These are phyloP conservation scores for Ascidia mentula DNA, from an alignment of 23 tunicate species.

Conservation along the genomic window DNA sequence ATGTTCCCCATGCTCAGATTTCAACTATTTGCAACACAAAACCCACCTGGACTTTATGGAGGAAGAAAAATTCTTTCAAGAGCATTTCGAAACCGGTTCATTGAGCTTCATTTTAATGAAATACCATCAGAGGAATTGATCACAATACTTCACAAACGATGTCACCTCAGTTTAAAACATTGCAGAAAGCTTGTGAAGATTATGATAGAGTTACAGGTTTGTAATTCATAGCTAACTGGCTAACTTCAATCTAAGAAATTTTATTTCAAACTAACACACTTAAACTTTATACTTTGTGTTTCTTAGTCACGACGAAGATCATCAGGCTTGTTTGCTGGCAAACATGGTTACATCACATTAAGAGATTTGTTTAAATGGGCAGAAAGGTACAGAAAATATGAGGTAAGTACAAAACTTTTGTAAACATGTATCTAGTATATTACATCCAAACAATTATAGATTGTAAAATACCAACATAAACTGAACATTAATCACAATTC, in stretches of 20 bases:
- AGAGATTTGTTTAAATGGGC: conserved; percentile 98
- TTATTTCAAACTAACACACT: background rate
- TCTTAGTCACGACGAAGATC: conserved; percentile 53
- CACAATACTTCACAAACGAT: conserved; percentile 65
- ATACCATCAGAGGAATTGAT: conserved; percentile 77
- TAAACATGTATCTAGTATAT: too few species aligned
- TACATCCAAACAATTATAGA: too few species aligned
- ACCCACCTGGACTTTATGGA: conserved; percentile 95
- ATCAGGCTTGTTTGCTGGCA: conserved; percentile 88
- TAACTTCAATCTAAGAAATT: background rate
- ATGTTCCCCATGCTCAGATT: too few species aligned
- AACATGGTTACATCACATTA: conserved; percentile 83
- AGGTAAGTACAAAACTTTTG: too few species aligned
- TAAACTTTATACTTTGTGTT: background rate
- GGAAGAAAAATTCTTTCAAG: conserved; percentile 86
- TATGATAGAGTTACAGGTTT: conserved; percentile 79
- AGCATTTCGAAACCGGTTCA: conserved; percentile 85
- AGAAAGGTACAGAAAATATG: conserved; percentile 61
- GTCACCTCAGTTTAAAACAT: conserved; percentile 54
- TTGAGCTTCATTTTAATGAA: conserved; percentile 88
- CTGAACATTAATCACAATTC: too few species aligned
- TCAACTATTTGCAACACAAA: conserved; percentile 88
- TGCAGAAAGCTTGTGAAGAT: conserved; percentile 73
- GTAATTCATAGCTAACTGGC: background rate
- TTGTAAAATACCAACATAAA: too few species aligned